Evolutionary conservation across 2,888 invertebrate genomes (phyloP).

Genomic region (Blastobasis lacticolella): DNA sequence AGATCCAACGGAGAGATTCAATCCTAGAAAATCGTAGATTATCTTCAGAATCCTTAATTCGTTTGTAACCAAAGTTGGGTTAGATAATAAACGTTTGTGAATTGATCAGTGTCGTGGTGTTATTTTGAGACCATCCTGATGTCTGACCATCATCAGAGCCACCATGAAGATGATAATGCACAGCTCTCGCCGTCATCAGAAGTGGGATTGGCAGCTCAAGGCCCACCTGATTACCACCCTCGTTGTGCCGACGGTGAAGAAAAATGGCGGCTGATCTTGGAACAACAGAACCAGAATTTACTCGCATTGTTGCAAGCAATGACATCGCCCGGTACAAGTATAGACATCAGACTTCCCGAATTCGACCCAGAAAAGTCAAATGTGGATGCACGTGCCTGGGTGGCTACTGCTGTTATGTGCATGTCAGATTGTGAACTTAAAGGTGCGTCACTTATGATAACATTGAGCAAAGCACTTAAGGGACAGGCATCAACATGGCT

Average conservation of each 20-base stretch:
- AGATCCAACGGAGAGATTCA: too few species aligned
- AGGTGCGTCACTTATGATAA: constrained; percentile 9
- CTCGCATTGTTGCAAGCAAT: background rate
- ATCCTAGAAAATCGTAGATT: too few species aligned
- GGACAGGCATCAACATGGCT: constrained; percentile 10
- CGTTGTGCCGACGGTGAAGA: background rate
- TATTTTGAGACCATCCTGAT: too few species aligned
- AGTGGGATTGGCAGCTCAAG: background rate
- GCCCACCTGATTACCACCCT: background rate
- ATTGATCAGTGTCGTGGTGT: too few species aligned
- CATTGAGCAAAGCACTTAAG: constrained; percentile 10
- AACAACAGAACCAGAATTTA: background rate
- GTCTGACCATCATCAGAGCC: too few species aligned
- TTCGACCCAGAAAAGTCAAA: background rate
- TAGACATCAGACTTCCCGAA: background rate
- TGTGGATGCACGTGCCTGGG: background rate
- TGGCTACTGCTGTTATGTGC: constrained; percentile 3
- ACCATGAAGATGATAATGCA: background rate
- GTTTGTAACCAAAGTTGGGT: too few species aligned
- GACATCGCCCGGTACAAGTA: background rate
- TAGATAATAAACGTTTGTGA: too few species aligned
- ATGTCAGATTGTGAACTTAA: constrained; percentile 5
- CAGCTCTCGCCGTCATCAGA: background rate
- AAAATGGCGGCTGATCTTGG: background rate
- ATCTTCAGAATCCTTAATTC: too few species aligned